A percentile compares a stretch with the other conserved stretches of the same genome.
phyloP scores from a whole-genome alignment of 1,140 invertebrate genomes.

The Leptopilina clavipes region DNA sequence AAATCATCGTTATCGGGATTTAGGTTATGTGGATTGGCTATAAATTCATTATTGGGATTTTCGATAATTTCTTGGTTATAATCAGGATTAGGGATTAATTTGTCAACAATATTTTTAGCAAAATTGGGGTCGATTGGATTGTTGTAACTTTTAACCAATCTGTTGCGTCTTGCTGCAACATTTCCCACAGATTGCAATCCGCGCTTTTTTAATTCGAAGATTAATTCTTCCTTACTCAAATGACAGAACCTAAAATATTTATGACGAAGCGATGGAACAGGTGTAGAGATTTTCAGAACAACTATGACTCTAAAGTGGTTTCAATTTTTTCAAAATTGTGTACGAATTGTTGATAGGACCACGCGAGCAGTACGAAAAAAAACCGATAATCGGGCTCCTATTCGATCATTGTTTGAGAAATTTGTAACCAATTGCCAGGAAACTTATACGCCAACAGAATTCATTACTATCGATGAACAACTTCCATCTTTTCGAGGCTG shows the following conservation, averaged over 20 bases:
- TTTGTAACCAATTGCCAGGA: conserved; percentile 63
- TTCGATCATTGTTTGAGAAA: conserved; percentile 61
- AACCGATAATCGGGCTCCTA: conserved; percentile 62
- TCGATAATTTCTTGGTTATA: background rate
- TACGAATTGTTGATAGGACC: conserved; percentile 43
- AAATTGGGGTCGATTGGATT: background rate
- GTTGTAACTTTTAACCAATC: no score
- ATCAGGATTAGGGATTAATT: background rate
- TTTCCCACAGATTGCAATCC: no score
- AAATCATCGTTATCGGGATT: no score
- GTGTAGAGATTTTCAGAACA: conserved; percentile 35
- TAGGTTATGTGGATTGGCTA: no score
- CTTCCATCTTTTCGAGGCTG: conserved; percentile 64
- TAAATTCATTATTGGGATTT: background rate
- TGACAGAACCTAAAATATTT: conserved; percentile 1
- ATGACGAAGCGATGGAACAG: conserved; percentile 8
- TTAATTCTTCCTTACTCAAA: no score
- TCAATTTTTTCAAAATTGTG: conserved; percentile 24
- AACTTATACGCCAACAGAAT: conserved; percentile 60
- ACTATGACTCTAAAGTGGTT: conserved; percentile 40
- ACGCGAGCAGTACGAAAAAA: background rate
- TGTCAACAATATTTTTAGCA: background rate
- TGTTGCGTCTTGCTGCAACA: no score
- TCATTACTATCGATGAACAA: conserved; percentile 69
- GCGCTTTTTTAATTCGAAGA: no score